Evolutionary conservation across 2,888 invertebrate species (phyloP), one percentile per base, ranked within the genome.

Genomic region (Dolomedes plantarius): DNA sequence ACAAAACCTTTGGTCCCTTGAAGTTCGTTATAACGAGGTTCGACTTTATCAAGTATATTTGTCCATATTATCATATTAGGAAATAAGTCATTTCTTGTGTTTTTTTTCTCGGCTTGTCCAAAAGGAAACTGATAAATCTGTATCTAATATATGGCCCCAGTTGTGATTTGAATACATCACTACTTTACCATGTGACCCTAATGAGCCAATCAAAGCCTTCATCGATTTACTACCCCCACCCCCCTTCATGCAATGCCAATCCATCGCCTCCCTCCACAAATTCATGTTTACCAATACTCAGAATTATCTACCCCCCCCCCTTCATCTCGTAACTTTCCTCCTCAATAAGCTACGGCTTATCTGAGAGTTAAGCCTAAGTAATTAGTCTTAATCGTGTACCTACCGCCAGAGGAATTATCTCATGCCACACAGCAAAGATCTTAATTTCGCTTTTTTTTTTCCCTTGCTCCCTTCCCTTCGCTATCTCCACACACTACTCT

Each of bases 361-460:
- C 83, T 85, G 62, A n/a, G 56, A 31, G 56, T 83, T 85, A 85
- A 85, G 83, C 76, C 83, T 67, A 73, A 85, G 83, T 85, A 85
- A 85, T 85, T 85, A 85, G 83, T 85, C 77, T 77, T 85, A 85
- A 85, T 85, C 83, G 83, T 72, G 65, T 85, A 85, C 83, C 72
- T 77, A 85, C 83, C 83, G 76, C 83, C 67, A 77, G 73, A 77
- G 83, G 83, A 77, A 85, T 85, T 85, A 85, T 85, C 83, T 85
- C 62, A 50, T 76, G 46, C 82, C 75, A 76, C 76, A 50, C 83
- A 73, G 73, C 67, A 77, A 85, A 85, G 83, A 85, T 85, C 83
- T 85, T 85, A 85, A 85, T 85, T 85, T 85, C 73, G 31, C 56
- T 78, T 85, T 77, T 85, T 83, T 77, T 75, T 29, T 23, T 65